Percentiles rank a stretch among this genome's conserved stretches.
Evolutionary conservation across 2,888 invertebrate genomes (phyloP).

Genomic region (Doris montereyensis): DNA sequence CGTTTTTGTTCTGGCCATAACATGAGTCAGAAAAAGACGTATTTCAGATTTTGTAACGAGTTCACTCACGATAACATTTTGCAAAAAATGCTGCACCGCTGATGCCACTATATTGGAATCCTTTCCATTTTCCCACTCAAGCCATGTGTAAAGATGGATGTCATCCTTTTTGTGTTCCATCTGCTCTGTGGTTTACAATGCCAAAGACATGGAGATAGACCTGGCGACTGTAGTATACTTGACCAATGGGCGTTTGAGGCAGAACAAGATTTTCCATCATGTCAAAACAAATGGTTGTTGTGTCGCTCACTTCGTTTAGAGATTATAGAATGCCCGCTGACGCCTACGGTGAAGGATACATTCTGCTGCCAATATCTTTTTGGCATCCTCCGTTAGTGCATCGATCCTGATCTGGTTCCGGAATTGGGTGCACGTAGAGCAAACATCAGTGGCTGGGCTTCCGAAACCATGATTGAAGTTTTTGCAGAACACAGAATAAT

Average conservation of each 20-base stretch:
- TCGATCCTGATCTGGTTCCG: too few relatives aligned
- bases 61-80: not conserved
- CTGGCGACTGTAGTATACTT: constrained; percentile 11
- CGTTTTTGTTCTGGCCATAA: constrained; percentile 10
- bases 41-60: not conserved
- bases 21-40: not conserved
- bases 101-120: constrained; percentile 10
- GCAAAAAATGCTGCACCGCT: not conserved
- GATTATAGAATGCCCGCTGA: constrained; percentile 30
- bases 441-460: constrained; percentile 33
- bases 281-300: constrained; percentile 34
- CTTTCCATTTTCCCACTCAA: not conserved
- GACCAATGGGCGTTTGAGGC: constrained; percentile 20
- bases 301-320: constrained; percentile 28
- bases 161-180: not conserved
- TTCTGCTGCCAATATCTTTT: not conserved
- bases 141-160: not conserved
- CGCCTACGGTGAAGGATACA: constrained; percentile 25
- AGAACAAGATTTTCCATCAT: constrained; percentile 41
- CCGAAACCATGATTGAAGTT: constrained; percentile 36
- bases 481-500: constrained; percentile 17
- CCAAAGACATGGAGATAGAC: constrained; percentile 19
- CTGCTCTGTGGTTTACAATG: not conserved
- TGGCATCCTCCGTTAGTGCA: too few relatives aligned
- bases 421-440: constrained; percentile 26